Evolutionary conservation across 1,140 invertebrate species (phyloP).

Genomic region (Ceratina japonica): DNA sequence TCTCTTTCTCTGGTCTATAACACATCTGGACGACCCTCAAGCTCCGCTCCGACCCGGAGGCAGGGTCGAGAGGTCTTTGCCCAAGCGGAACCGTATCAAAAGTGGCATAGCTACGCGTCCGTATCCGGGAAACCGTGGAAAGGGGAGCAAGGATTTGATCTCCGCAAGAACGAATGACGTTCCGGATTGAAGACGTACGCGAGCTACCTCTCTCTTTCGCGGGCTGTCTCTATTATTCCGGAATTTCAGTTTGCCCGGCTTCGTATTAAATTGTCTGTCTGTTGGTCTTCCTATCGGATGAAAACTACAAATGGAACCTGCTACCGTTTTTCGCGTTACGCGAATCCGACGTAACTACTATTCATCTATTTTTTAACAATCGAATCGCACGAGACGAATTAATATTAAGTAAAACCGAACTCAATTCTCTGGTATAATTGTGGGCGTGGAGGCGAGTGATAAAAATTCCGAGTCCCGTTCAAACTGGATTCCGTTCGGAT

Average conservation of each 20-base stretch:
- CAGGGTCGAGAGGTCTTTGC: slow-evolving; percentile 63
- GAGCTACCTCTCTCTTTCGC: neutral
- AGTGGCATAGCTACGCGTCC: slow-evolving; percentile 54
- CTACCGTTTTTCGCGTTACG: no score
- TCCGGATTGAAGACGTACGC: slow-evolving; percentile 30
- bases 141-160: slow-evolving; percentile 50
- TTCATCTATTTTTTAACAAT: no score
- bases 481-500: no score
- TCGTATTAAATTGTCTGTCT: neutral
- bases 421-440: no score
- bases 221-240: neutral
- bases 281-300: no score
- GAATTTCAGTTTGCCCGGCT: neutral
- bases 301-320: neutral
- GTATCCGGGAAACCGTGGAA: slow-evolving; percentile 37
- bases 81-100: slow-evolving; percentile 63
- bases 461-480: no score
- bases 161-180: slow-evolving; percentile 38
- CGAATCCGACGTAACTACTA: no score
- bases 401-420: no score
- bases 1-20: neutral
- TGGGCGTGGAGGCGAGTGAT: no score
- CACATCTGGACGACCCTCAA: slow-evolving; percentile 49
- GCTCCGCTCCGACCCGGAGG: slow-evolving; percentile 44
- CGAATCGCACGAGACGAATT: no score